phyloP scores from a whole-genome alignment of 2,888 invertebrate genomes.

The Germaria angustata region DNA sequence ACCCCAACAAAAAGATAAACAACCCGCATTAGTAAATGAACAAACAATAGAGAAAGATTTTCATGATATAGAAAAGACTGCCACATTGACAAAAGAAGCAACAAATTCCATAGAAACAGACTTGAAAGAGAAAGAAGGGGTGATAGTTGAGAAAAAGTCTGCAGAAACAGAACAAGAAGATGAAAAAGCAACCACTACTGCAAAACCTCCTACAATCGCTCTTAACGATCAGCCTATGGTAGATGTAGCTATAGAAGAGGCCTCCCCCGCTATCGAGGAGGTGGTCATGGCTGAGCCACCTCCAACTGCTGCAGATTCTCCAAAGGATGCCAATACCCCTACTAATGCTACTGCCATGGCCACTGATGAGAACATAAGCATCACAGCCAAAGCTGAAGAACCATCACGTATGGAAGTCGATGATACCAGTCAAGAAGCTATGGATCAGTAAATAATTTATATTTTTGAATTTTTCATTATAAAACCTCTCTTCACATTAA shows the following conservation, averaged over 20 bases:
- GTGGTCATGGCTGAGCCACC: conserved; percentile 76
- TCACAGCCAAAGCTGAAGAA: conserved; percentile 73
- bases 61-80: conserved; percentile 32
- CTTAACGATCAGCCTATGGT: conserved; percentile 76
- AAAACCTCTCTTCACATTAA: conserved; percentile 35
- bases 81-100: conserved; percentile 10
- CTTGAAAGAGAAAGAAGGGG: conserved; percentile 23
- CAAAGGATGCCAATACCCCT: conserved; percentile 64
- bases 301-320: conserved; percentile 37
- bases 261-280: conserved; percentile 72
- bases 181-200: conserved; percentile 37
- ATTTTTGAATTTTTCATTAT: conserved; percentile 45
- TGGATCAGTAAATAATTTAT: conserved; percentile 77
- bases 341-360: conserved; percentile 74
- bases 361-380: conserved; percentile 69
- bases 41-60: conserved; percentile 31
- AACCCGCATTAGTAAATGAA: conserved; percentile 72
- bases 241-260: conserved; percentile 69
- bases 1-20: conserved; percentile 31
- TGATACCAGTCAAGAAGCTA: conserved; percentile 79
- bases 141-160: conserved; percentile 6
- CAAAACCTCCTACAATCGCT: conserved; percentile 70
- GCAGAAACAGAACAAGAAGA: conserved; percentile 56
- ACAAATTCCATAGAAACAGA: conserved; percentile 1
- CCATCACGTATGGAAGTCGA: conserved; percentile 79